Base-by-base conservation (phyloP, 2,113 vertebrate species). In the Pterocles gutturalis region DNA sequence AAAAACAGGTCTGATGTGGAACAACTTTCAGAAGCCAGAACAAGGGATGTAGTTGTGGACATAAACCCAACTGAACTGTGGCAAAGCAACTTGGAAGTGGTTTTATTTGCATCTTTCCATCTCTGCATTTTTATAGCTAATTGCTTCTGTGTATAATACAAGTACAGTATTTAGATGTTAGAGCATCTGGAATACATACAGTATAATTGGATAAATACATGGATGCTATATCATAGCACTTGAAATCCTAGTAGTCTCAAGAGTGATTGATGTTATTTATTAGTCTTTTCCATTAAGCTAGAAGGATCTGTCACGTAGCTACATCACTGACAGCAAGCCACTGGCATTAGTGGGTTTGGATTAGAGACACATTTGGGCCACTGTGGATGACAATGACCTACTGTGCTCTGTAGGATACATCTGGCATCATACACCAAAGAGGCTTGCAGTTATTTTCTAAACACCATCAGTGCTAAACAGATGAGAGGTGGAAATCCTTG, bases 41-140 rank as follows among this genome's bases (percentile, higher is more conserved):
- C 26, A 46, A 65, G 43, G n/a, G 22, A 36, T 53, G 11, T 25
- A 67, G 28, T 71, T 65, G 34, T 2, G 12, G 25, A 64, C 28
- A 41, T 57, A 90, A 90, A 22, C 41, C 41, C 25, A 53, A 48
- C 5, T 31, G 29, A 82, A 54, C 87, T 58, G 25, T 54, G 45
- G 21, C 58, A 84, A 79, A 84, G 77, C 57, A 90, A 62, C 53
- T 82, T 76, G 19, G n/a, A 89, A 92, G 33, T 76, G 53, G 11
- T 45, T 95, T 97, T 97, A 95, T 95, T 96, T 93, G 54, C 26
- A 22, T 85, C 41, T 94, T 87, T 89, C 61, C 6, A 14, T 55
- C 33, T 93, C 34, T 82, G 33, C 48, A 21, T 38, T 9, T 66
- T 78, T 71, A 36, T 26, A 36, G 12, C 83, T 89, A 87, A 81